Conservation (phyloP, 1,140 invertebrate genomes). For the Nephotettix cincticeps region DNA sequence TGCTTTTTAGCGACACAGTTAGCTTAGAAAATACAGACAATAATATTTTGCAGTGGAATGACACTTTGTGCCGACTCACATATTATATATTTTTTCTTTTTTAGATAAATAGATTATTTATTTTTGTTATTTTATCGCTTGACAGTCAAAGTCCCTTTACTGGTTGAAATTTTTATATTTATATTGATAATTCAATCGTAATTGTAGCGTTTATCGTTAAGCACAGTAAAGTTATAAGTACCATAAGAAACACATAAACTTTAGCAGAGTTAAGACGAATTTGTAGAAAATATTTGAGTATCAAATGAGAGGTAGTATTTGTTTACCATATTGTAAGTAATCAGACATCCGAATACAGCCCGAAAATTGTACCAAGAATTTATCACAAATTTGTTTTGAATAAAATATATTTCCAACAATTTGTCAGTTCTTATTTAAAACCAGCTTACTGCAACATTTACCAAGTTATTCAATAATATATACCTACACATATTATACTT, state of each 20-base stretch:
- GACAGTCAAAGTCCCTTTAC: background rate
- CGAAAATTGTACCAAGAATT: conserved; percentile 9
- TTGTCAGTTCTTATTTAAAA: no score
- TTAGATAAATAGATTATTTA: background rate
- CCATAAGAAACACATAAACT: conserved; percentile 1
- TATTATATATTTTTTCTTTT: background rate
- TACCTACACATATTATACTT: no score
- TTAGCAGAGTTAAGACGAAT: background rate
- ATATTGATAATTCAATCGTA: conserved; percentile 14
- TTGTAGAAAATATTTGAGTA: conserved; percentile 15
- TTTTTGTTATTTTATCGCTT: background rate
- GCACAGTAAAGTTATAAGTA: background rate
- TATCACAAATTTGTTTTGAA: conserved; percentile 12
- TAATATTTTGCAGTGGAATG: background rate
- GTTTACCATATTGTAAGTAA: background rate
- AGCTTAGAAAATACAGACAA: conserved; percentile 12
- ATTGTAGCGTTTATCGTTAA: conserved; percentile 6
- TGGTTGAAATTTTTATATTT: conserved; percentile 15
- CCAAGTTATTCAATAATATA: no score
- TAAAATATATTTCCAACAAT: conserved; percentile 21
- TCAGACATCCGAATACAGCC: background rate
- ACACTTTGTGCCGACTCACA: background rate
- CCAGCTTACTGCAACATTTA: no score
- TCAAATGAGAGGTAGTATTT: background rate
- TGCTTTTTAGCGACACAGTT: background rate